Evolutionary conservation across 2,797 vertebrate species (phyloP).

Genomic region (Pteronotus mesoamericanus): DNA sequence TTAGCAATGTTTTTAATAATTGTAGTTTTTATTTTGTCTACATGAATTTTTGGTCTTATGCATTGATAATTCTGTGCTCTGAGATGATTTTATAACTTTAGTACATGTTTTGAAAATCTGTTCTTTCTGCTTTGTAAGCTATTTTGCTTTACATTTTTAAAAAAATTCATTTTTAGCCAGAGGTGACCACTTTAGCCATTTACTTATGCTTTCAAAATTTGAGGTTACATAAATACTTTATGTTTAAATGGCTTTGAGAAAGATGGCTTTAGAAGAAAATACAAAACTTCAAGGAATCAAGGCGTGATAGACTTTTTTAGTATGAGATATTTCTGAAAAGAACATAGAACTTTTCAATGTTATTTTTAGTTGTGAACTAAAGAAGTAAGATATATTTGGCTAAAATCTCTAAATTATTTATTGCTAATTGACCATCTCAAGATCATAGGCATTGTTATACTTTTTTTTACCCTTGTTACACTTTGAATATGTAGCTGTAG

Average conservation of each 20-base stretch:
- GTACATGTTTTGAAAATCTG: neutral
- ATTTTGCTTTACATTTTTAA: constrained; percentile 1
- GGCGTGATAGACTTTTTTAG: neutral
- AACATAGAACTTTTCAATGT: neutral
- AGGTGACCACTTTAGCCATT: neutral
- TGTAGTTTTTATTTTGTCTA: neutral
- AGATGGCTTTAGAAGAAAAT: neutral
- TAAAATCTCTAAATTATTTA: neutral
- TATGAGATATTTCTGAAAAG: neutral
- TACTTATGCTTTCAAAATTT: neutral
- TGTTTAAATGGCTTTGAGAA: constrained; percentile 13
- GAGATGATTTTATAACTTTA: neutral
- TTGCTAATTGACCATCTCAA: neutral
- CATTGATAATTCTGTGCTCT: neutral
- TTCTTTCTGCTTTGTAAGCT: constrained; percentile 14
- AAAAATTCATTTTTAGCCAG: neutral
- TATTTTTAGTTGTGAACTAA: neutral
- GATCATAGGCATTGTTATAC: neutral
- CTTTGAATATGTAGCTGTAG: neutral
- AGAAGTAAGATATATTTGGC: neutral
- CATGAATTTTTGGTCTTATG: neutral
- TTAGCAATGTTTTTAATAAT: neutral
- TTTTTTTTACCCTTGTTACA: neutral
- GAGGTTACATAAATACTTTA: neutral
- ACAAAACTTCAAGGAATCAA: neutral